These are phyloP conservation scores for Bolborhynchus lineola DNA, from an alignment of 2,113 vertebrate species.

Conservation along the genomic window DNA sequence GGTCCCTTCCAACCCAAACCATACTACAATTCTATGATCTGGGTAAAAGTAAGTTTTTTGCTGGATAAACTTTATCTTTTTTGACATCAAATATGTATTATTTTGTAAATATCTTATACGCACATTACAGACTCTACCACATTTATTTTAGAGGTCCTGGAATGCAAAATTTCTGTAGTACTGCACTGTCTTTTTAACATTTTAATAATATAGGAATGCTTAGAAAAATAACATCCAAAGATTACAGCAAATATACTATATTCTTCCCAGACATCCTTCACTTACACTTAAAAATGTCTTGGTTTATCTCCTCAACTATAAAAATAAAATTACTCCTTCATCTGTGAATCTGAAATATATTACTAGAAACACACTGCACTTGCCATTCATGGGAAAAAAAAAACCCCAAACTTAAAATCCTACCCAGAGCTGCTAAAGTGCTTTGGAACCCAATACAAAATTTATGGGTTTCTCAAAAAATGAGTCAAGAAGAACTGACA, in stretches of 20 bases:
- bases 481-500: not conserved
- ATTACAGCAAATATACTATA: not conserved
- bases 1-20: not conserved
- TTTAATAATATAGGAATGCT: not conserved
- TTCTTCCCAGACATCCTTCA: not conserved
- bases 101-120: not conserved
- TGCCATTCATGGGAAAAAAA: not conserved
- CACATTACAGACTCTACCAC: not conserved
- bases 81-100: not conserved
- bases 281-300: constrained; percentile 1
- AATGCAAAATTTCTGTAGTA: not conserved
- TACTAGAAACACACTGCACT: constrained; percentile 19
- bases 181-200: not conserved
- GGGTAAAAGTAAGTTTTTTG: not conserved
- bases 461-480: not conserved
- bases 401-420: constrained; percentile 11
- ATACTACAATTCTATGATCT: not conserved
- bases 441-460: not conserved
- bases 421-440: not conserved
- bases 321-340: not conserved
- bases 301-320: not conserved
- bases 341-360: constrained; percentile 1
- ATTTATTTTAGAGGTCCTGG: not conserved
- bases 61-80: not conserved
- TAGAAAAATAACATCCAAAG: constrained; percentile 5